Evolutionary conservation across 23 tunicate species (phyloP).

Genomic region (Corella eumyota): DNA sequence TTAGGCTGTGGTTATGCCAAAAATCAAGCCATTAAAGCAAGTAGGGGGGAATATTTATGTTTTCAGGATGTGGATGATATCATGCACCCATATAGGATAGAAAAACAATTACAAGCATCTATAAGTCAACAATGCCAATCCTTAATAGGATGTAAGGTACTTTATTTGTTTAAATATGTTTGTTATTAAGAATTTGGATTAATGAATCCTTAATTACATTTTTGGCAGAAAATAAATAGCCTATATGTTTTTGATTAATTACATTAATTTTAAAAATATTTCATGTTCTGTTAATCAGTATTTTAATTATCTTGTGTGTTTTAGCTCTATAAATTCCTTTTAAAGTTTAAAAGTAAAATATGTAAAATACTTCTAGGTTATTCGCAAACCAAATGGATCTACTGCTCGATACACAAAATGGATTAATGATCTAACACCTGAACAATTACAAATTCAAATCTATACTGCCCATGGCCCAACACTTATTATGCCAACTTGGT

Average conservation of each 20-base stretch:
- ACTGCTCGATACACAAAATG: conserved; percentile 82
- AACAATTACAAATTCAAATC: conserved; percentile 46
- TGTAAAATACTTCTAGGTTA: conserved; percentile 32
- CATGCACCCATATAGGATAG: conserved; percentile 58
- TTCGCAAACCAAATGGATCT: conserved; percentile 63
- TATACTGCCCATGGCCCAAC: conserved; percentile 93
- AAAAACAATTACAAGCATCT: conserved; percentile 52
- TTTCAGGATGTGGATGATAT: conserved; percentile 96
- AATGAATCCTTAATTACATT: too few species aligned
- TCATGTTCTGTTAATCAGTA: too few species aligned
- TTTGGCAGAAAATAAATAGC: too few species aligned
- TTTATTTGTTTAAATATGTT: too few species aligned
- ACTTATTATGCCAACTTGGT: conserved; percentile 97
- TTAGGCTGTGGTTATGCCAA: conserved; percentile 92
- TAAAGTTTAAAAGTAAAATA: too few species aligned
- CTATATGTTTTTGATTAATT: too few species aligned
- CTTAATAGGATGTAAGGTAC: conserved; percentile 57
- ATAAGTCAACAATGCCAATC: conserved; percentile 10
- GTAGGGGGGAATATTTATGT: conserved; percentile 73
- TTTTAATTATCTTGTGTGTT: too few species aligned
- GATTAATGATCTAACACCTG: conserved; percentile 38
- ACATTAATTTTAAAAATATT: too few species aligned
- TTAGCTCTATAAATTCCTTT: too few species aligned
- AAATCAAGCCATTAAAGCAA: conserved; percentile 45
- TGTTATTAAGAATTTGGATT: too few species aligned